Base-by-base conservation (phyloP, 2,888 invertebrate species). In the Hyposoter didymator region DNA sequence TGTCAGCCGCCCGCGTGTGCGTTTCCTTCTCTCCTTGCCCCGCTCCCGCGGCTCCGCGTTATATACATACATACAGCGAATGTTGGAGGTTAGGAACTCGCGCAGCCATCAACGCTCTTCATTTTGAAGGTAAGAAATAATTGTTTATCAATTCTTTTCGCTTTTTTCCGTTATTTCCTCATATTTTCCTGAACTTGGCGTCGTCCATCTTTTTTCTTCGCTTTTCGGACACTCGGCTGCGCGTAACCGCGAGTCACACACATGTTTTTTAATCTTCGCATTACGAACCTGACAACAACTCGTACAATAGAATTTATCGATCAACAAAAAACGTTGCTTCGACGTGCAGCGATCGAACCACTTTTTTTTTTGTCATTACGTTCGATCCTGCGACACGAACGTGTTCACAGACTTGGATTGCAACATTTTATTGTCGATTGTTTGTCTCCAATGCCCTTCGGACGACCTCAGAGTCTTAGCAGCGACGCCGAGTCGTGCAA, bases 1-100 rank as follows among this genome's bases (percentile, higher is more conserved):
- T 79, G 76, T 82, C 79, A 73, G 76, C 59, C 66, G 72, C 35
- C 43, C 67, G 70, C 35, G 55, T 39, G 52, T 55, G 67, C 64
- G 52, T 72, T 74, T 14, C 10, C 19, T 47, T 22, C n/a, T 22
- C n/a, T 22, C 47, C 35, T 47, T n/a, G 14, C 19, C 28, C 28
- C 39, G 39, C 28, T 17, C 12, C n/a, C 49, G 2, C 35, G 35
- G 28, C n/a, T n/a, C 14, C 52, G 35, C 66, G n/a, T n/a, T n/a
- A n/a, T n/a, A n/a, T n/a, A n/a, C 67, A 66, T 55, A 82, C 73
- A 66, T 55, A 82, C 73, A 35, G 72, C 45, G 28, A 28, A 32
- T 39, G 55, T 39, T 59, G 43, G 55, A 59, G 55, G 55, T 73
- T 55, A 43, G 22, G 12, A 59, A 39, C 39, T 32, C 7, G 22